phyloP scores from a whole-genome alignment of 2,113 vertebrate species.

The Nematolebias whitei region DNA sequence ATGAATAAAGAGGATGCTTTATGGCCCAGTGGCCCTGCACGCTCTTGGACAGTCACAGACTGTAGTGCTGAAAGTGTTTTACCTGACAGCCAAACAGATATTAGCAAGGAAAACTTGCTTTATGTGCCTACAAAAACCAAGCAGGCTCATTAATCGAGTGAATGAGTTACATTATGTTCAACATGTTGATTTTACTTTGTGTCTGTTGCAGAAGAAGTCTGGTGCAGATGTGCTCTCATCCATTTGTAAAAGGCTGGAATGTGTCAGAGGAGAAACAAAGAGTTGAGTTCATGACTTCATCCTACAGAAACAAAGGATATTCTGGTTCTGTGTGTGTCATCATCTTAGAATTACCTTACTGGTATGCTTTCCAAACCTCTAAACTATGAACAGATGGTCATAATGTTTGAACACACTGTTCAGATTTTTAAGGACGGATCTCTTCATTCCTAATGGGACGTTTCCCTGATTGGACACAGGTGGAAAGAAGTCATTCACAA shows the following conservation, averaged over 20 bases:
- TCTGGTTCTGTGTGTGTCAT: conserved; percentile 50
- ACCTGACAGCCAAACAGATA: conserved; percentile 37
- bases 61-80: conserved; percentile 27
- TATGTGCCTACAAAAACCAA: conserved; percentile 17
- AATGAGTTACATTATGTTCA: conserved; percentile 17
- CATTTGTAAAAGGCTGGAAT: conserved; percentile 7
- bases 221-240: conserved; percentile 10
- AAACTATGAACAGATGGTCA: conserved; percentile 63
- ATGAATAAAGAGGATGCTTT: conserved; percentile 61
- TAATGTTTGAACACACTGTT: conserved; percentile 27
- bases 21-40: conserved; percentile 35
- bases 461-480: neutral
- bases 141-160: conserved; percentile 38
- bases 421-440: conserved; percentile 1
- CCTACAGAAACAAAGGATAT: conserved; percentile 38
- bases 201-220: conserved; percentile 21
- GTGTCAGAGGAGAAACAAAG: neutral
- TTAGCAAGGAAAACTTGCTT: conserved; percentile 40
- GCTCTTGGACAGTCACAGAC: conserved; percentile 34
- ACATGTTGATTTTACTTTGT: conserved; percentile 21
- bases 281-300: conserved; percentile 51
- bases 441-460: neutral
- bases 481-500: neutral
- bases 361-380: conserved; percentile 53
- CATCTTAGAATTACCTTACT: conserved; percentile 58